A percentile compares a stretch with the other conserved stretches of the same genome.
phyloP scores from a whole-genome alignment of 35 echinoderm and acorn worm genomes.

The Chiridota heheva region DNA sequence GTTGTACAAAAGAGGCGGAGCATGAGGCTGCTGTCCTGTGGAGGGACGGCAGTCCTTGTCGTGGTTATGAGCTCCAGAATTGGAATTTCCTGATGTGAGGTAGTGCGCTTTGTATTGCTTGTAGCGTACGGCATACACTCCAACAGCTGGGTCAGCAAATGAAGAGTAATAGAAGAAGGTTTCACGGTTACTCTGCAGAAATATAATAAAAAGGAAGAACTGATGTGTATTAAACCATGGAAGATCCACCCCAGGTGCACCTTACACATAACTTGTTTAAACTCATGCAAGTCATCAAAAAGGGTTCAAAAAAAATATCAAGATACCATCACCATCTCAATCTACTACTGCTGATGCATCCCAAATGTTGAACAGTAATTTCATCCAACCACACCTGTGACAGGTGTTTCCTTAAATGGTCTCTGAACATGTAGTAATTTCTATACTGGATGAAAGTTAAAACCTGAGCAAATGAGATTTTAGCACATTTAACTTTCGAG shows the following conservation, averaged over 20 bases:
- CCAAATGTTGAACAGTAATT: background rate
- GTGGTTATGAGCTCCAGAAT: conserved; percentile 60
- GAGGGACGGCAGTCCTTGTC: conserved; percentile 85
- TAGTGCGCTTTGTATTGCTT: conserved; percentile 97
- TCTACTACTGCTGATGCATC: background rate
- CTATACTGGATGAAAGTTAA: too few species aligned
- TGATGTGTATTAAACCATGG: background rate
- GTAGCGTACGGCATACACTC: conserved; percentile 84
- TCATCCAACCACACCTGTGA: background rate
- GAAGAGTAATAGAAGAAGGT: conserved; percentile 81
- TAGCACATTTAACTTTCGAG: too few species aligned
- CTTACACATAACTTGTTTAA: background rate
- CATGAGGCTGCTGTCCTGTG: conserved; percentile 31
- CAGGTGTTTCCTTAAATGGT: too few species aligned
- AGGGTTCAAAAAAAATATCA: background rate
- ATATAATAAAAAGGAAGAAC: conserved; percentile 23
- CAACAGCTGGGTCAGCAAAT: conserved; percentile 45
- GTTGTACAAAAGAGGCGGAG: conserved; percentile 81
- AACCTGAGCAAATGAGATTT: too few species aligned
- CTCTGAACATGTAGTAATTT: too few species aligned
- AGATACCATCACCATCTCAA: background rate
- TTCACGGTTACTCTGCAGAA: conserved; percentile 71
- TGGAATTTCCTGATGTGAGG: conserved; percentile 68
- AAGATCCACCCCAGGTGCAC: background rate
- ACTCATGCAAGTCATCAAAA: background rate